phyloP scores from a whole-genome alignment of 2,113 vertebrate genomes.

The Erythrocercus mccallii region DNA sequence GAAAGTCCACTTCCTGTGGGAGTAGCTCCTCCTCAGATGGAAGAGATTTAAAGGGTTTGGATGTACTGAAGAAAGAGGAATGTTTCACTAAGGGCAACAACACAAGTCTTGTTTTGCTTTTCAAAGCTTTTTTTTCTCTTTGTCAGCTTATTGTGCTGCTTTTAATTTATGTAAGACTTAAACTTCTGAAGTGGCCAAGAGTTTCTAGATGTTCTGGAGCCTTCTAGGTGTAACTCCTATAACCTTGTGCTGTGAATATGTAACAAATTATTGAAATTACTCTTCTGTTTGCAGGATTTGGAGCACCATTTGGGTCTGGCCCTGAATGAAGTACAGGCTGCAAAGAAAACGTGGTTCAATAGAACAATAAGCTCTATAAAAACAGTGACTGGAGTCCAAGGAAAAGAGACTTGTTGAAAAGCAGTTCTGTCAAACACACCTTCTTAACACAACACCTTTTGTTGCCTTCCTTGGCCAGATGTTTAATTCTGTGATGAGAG shows the following conservation, averaged over 20 bases:
- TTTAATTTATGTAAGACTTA: not conserved
- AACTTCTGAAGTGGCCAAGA: not conserved
- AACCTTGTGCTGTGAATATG: not conserved
- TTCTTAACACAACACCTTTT: slow-evolving; percentile 75
- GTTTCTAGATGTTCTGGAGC: not conserved
- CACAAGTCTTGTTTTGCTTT: not conserved
- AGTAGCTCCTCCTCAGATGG: not conserved
- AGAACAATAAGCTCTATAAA: slow-evolving; percentile 98
- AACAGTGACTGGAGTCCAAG: slow-evolving; percentile 95
- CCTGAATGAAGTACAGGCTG: slow-evolving; percentile 94
- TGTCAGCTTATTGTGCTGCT: not conserved
- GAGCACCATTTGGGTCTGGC: slow-evolving; percentile 96
- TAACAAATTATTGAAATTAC: not conserved
- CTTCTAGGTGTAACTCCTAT: not conserved
- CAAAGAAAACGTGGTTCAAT: slow-evolving; percentile 99
- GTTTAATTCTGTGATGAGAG: slow-evolving; percentile 78
- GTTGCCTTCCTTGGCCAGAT: slow-evolving; percentile 79
- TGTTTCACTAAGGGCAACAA: not conserved
- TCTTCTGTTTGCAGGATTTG: slow-evolving; percentile 82
- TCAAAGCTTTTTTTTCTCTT: not conserved
- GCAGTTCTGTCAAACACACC: slow-evolving; percentile 40
- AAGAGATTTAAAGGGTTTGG: not conserved
- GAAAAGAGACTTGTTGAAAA: slow-evolving; percentile 93
- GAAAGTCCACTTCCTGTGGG: not conserved
- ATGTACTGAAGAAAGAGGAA: not conserved